Evolutionary conservation across 92 coral and sea anemone species (phyloP).

Genomic region (Siderastrea radians): DNA sequence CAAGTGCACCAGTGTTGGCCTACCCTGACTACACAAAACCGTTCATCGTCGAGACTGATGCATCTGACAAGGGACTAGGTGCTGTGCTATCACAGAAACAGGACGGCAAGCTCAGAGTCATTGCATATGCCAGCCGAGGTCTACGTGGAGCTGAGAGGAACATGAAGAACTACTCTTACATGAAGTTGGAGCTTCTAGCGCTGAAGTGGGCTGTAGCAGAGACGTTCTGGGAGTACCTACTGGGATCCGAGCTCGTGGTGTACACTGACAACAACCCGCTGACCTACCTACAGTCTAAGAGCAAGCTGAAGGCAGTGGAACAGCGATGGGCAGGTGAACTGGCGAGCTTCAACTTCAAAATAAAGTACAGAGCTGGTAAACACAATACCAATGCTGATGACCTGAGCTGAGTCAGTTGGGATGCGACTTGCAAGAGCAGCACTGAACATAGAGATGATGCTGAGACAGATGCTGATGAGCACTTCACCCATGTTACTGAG

Average conservation of each 20-base stretch:
- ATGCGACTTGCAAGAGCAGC: no score
- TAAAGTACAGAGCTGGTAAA: no score
- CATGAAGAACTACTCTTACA: slow-evolving; percentile 73
- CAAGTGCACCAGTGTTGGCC: slow-evolving; percentile 70
- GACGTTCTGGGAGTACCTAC: slow-evolving; percentile 73
- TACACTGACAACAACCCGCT: slow-evolving; percentile 74
- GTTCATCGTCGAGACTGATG: slow-evolving; percentile 75
- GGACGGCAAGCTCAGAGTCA: slow-evolving; percentile 57
- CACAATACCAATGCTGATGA: no score
- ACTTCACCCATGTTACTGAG: no score
- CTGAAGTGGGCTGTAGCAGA: slow-evolving; percentile 75
- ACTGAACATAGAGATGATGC: no score
- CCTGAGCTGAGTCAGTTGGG: no score
- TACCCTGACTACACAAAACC: slow-evolving; percentile 74
- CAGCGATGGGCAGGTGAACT: neutral
- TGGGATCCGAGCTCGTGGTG: slow-evolving; percentile 66
- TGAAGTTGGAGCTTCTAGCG: slow-evolving; percentile 75
- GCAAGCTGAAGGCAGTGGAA: slow-evolving; percentile 68
- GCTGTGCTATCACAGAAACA: slow-evolving; percentile 74
- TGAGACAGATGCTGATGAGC: no score
- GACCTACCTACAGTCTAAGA: slow-evolving; percentile 64
- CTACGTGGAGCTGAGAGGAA: slow-evolving; percentile 70
- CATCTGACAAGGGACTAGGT: slow-evolving; percentile 60
- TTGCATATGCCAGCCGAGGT: slow-evolving; percentile 74
- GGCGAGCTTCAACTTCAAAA: no score